A percentile compares a stretch with the other conserved stretches of the same genome.
These are phyloP conservation scores for Drosophila ogumai DNA, from an alignment of 1,140 invertebrate species.

Conservation along the genomic window DNA sequence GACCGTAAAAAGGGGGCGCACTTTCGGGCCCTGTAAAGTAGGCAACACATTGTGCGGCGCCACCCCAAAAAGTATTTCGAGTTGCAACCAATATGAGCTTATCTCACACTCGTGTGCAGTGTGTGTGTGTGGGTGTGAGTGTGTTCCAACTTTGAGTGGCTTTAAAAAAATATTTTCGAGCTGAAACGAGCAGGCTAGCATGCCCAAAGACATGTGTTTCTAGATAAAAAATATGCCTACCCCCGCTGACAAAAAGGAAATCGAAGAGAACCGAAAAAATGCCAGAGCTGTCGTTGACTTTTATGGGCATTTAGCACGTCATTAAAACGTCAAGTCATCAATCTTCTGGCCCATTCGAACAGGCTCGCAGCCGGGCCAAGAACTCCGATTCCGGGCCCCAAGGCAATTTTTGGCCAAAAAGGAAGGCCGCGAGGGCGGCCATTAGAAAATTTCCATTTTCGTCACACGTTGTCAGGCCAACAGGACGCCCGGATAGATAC, in stretches of 20 bases:
- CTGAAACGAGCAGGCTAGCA: conserved; percentile 65
- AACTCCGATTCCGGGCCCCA: conserved; percentile 25
- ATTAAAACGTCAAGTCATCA: conserved; percentile 85
- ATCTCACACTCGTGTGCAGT: conserved; percentile 4
- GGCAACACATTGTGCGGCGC: conserved; percentile 17
- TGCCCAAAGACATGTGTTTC: conserved; percentile 52
- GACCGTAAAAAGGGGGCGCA: conserved; percentile 6
- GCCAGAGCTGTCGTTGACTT: conserved; percentile 62
- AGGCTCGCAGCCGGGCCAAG: conserved; percentile 69
- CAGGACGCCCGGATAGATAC: conserved; percentile 38
- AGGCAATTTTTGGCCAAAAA: conserved; percentile 32
- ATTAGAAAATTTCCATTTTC: conserved; percentile 85
- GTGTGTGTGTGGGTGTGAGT: conserved; percentile 2
- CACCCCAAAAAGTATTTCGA: neutral
- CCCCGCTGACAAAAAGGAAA: conserved; percentile 21
- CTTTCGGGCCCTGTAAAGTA: conserved; percentile 20
- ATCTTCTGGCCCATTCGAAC: conserved; percentile 84
- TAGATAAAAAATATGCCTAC: conserved; percentile 33
- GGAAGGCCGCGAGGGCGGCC: conserved; percentile 27
- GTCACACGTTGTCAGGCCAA: conserved; percentile 81
- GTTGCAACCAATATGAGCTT: conserved; percentile 3
- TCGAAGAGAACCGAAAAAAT: conserved; percentile 10
- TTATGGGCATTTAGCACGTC: conserved; percentile 82
- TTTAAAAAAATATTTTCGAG: conserved; percentile 79
- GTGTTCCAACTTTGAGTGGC: conserved; percentile 22